Evolutionary conservation across 1,140 invertebrate genomes (phyloP), one percentile per base, ranked within the genome.

Genomic region (Drosophila pectinifera): DNA sequence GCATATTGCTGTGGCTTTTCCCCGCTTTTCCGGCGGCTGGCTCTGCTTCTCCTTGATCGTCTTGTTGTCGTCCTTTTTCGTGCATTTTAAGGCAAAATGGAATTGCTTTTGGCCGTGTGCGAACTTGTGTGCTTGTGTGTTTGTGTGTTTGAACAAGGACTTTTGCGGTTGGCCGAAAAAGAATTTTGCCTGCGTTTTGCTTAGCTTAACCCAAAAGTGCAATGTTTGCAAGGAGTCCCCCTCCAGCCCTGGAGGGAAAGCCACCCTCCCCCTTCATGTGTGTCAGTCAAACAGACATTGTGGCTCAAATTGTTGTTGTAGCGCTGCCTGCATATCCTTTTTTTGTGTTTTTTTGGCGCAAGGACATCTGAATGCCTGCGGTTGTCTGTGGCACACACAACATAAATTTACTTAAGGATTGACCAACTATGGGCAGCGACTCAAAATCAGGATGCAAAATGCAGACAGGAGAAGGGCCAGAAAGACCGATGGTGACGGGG

Each of bases 71-170:
- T 73, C 48, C 39, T 41, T 62, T 55, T 54, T 54, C 39, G 56
- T 70, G 53, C 68, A 70, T 70, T 80, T 78, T 69, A 64, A 69
- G 79, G 59, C 54, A 64, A 63, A 83, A 67, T 83, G 69, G 75
- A 83, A 83, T 82, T 83, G 80, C 80, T 75, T 74, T 83, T 69
- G 55, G 63, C 41, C 20, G 51, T 57, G 26, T 70, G 68, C 68
- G 43, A 20, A 3, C 14, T 16, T 34, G 26, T 42, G 49, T 28
- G 34, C 13, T 10, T 46, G 28, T 31, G 42, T 28, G 36, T 36
- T 26, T 49, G 46, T 54, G 65, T 56, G 45, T 26, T 46, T 69
- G 64, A 20, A 64, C 34, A 57, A 58, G 68, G 55, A 46, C 39
- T 59, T 58, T 69, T 77, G 74, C 39, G 64, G 56, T 58, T 70